These are phyloP conservation scores for Glomeris marginata DNA, from an alignment of 2,888 invertebrate species.

Conservation along the genomic window DNA sequence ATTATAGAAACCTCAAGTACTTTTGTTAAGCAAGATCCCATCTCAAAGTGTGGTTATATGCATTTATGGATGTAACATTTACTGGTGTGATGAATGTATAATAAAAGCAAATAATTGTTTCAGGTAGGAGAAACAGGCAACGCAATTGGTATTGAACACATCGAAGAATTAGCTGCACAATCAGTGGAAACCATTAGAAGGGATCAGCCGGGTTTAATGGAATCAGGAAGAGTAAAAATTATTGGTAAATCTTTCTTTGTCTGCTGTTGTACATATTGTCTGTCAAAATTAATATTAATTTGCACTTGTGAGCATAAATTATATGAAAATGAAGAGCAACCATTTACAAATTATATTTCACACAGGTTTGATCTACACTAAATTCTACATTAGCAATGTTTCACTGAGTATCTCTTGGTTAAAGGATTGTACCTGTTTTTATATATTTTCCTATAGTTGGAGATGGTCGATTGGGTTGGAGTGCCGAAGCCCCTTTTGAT, in stretches of 20 bases:
- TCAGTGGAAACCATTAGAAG: slow-evolving; percentile 60
- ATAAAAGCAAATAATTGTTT: not conserved
- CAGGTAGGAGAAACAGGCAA: slow-evolving; percentile 46
- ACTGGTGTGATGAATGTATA: slow-evolving; percentile 2
- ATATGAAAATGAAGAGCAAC: no score
- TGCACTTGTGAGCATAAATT: no score
- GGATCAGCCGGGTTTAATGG: slow-evolving; percentile 53
- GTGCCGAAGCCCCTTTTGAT: slow-evolving; percentile 62
- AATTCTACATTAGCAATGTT: no score
- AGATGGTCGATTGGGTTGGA: slow-evolving; percentile 73
- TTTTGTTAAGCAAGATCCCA: no score
- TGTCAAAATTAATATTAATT: no score
- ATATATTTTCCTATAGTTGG: slow-evolving; percentile 45
- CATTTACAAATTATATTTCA: no score
- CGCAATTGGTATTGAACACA: slow-evolving; percentile 81
- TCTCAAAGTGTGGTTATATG: no score
- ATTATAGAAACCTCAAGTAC: no score
- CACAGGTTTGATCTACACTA: no score
- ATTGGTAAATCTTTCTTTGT: slow-evolving; percentile 39
- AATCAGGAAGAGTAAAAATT: slow-evolving; percentile 49
- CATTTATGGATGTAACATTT: not conserved
- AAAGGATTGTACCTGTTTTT: no score
- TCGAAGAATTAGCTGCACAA: slow-evolving; percentile 58
- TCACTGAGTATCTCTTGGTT: no score
- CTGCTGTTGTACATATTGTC: no score